Evolutionary conservation across 2,797 vertebrate species (phyloP), one percentile per base, ranked within the genome.

Genomic region (Sebastes kiyomatsui): DNA sequence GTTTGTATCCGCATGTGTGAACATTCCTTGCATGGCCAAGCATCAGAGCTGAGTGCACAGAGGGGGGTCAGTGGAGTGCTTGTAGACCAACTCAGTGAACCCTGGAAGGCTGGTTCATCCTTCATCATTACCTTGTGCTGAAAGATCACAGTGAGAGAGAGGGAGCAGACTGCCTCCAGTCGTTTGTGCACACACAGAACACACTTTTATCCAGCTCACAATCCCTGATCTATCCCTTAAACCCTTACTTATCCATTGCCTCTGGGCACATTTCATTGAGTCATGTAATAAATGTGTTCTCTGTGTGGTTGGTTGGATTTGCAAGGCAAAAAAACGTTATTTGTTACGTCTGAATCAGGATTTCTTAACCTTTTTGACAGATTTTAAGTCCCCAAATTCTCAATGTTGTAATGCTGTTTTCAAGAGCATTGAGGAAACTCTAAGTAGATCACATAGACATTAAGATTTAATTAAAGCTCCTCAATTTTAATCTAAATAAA

Each of bases 111-210:
- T 81, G 42, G 84, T 92, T 90, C 80, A 91, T 86, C 77, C 80
- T 87, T 90, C 90, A 91, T 93, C 87, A 92, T 94, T 91, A 90
- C 85, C 75, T 92, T 83, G 87, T 91, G 92, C 75, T 93, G 90
- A 92, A 93, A 93, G 88, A 91, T 93, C 84, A 90, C 83, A 90
- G 69, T 80, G 60, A 84, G 68, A 75, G 35, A 83, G 79, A 82
- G 69, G 59, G 72, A 83, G 58, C 79, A 83, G 60, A 67, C 67
- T 67, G 73, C 72, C 59, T 84, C 70, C 16, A 22, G 64, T 78
- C 23, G 2, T 85, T 85, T 76, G 38, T 78, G 77, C 38, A 30
- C 60, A 82, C 73, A 81, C 61, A 80, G 59, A 77, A 81, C 67
- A 81, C 58, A 78, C 74, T 79, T 88, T 77, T 81, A 90, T 86